phyloP scores from a whole-genome alignment of 2,888 invertebrate genomes.

The Camptogramma bilineatum region DNA sequence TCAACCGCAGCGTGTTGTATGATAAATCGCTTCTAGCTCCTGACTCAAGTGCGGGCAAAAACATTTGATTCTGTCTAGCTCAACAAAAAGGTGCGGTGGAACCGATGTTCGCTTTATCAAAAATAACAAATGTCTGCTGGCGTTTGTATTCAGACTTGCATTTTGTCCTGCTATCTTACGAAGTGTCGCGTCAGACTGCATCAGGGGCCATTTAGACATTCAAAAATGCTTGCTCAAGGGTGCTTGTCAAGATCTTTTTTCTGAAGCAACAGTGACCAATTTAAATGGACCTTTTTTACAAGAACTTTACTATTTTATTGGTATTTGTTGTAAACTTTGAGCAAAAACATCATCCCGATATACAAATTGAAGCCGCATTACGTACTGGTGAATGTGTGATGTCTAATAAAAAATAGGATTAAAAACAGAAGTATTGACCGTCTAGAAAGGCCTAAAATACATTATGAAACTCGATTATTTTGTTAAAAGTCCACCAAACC shows the following conservation, averaged over 20 bases:
- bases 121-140: slow-evolving; percentile 48
- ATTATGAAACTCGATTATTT: neutral
- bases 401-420: neutral
- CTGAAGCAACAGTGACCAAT: too few species aligned
- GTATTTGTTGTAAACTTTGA: too few species aligned
- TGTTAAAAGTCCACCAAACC: neutral
- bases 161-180: neutral
- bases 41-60: slow-evolving; percentile 68
- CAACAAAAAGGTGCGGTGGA: slow-evolving; percentile 68
- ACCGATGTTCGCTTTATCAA: slow-evolving; percentile 64
- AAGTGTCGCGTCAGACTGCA: slow-evolving; percentile 3
- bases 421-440: neutral
- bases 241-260: too few species aligned
- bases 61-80: slow-evolving; percentile 59
- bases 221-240: too few species aligned
- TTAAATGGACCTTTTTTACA: too few species aligned
- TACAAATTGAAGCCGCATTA: too few species aligned
- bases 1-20: slow-evolving; percentile 79
- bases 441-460: neutral
- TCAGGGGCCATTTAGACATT: too few species aligned
- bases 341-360: too few species aligned
- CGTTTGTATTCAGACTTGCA: slow-evolving; percentile 5
- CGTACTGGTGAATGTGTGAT: neutral
- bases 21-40: slow-evolving; percentile 74
- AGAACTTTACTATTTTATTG: too few species aligned